Conservation (phyloP, 2,888 invertebrate genomes). For the Ligdia adustata region DNA sequence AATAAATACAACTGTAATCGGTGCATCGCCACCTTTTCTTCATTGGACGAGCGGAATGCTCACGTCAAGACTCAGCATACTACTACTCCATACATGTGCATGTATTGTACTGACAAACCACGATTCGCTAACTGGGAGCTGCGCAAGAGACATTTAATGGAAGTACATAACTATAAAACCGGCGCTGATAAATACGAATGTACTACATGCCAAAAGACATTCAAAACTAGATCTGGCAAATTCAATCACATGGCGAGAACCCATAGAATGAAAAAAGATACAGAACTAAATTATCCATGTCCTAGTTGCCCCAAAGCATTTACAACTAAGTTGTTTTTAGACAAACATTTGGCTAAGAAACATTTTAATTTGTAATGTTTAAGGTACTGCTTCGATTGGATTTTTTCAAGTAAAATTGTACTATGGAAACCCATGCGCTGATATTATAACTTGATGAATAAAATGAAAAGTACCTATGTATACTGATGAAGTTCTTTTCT, state of each 20-base stretch:
- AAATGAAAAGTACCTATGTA: slow-evolving; percentile 37
- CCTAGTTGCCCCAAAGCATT: slow-evolving; percentile 79
- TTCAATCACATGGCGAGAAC: slow-evolving; percentile 76
- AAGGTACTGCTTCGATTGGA: slow-evolving; percentile 18
- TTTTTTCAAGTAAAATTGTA: slow-evolving; percentile 1
- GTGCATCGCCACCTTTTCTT: slow-evolving; percentile 72
- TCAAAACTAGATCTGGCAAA: slow-evolving; percentile 74
- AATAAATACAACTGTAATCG: slow-evolving; percentile 74
- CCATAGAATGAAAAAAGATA: slow-evolving; percentile 71
- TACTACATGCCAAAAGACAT: slow-evolving; percentile 69
- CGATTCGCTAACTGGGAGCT: slow-evolving; percentile 76
- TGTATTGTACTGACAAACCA: slow-evolving; percentile 73
- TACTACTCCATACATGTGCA: slow-evolving; percentile 70
- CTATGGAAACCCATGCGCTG: slow-evolving; percentile 17
- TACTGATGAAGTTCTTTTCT: slow-evolving; percentile 76
- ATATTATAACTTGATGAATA: slow-evolving; percentile 15
- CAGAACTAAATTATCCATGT: slow-evolving; percentile 75
- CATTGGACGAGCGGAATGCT: slow-evolving; percentile 66
- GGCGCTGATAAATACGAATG: slow-evolving; percentile 75
- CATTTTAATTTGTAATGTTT: slow-evolving; percentile 66
- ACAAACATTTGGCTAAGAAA: slow-evolving; percentile 81
- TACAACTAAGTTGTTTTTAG: slow-evolving; percentile 80
- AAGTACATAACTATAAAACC: slow-evolving; percentile 71
- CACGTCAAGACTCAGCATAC: slow-evolving; percentile 77
- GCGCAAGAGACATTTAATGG: slow-evolving; percentile 70